Conservation (phyloP, 2,888 invertebrate genomes). For the Axea sp. region DNA sequence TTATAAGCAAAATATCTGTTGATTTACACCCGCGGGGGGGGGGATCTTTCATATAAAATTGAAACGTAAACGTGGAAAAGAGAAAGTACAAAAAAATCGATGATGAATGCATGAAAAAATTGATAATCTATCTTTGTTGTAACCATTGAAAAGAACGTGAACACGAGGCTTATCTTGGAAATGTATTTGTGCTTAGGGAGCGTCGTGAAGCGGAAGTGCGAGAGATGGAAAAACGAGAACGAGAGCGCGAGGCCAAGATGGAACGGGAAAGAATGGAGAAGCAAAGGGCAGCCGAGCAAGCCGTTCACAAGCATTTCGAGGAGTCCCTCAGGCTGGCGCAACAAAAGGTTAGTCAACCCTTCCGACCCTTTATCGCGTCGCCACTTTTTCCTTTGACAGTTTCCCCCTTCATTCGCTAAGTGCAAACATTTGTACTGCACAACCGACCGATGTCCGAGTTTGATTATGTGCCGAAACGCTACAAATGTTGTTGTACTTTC, state of each 20-base stretch:
- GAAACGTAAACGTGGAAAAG: too few species aligned
- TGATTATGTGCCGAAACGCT: background rate
- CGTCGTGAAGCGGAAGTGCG: conserved; percentile 86
- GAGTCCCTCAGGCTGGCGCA: conserved; percentile 90
- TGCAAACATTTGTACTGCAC: conserved; percentile 40
- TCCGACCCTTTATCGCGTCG: conserved; percentile 26
- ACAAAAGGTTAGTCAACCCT: conserved; percentile 84
- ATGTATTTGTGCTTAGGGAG: conserved; percentile 79
- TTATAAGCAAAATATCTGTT: too few species aligned
- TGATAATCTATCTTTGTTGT: background rate
- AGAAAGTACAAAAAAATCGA: too few species aligned
- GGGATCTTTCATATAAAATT: too few species aligned
- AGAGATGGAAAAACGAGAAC: conserved; percentile 82
- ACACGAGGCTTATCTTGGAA: conserved; percentile 35
- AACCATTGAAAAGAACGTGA: conserved; percentile 11
- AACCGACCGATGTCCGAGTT: conserved; percentile 1
- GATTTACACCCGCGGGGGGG: too few species aligned
- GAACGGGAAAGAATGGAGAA: conserved; percentile 83
- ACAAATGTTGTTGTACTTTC: background rate
- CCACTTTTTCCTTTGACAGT: conserved; percentile 12
- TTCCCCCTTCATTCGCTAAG: conserved; percentile 28
- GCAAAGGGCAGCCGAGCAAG: conserved; percentile 82
- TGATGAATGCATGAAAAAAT: background rate
- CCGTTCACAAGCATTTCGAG: conserved; percentile 93
- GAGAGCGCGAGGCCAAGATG: conserved; percentile 76